Evolutionary conservation across 2,888 invertebrate genomes (phyloP).

Genomic region (Phymatocera aterrima): DNA sequence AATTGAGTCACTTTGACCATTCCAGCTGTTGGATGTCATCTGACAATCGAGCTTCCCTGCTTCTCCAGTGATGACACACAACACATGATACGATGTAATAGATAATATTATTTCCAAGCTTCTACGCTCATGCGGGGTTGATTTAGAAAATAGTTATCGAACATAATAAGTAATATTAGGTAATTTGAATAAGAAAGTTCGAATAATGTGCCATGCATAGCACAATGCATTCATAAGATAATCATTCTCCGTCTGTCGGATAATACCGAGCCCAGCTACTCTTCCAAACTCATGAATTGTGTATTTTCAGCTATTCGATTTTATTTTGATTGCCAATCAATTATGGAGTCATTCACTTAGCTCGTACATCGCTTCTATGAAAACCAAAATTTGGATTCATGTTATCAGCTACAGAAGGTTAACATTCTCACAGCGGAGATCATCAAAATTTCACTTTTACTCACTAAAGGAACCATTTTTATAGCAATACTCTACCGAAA

Average conservation of each 20-base stretch:
- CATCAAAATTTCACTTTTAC: too few species aligned
- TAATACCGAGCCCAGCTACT: background rate
- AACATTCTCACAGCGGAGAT: too few species aligned
- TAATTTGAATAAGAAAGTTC: background rate
- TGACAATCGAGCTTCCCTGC: slow-evolving; percentile 19
- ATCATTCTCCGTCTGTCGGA: background rate
- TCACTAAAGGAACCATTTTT: too few species aligned
- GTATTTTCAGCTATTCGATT: background rate
- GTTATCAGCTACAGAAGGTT: too few species aligned
- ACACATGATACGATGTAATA: slow-evolving; percentile 17
- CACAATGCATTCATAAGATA: background rate
- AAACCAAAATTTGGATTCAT: too few species aligned
- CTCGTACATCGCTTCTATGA: background rate
- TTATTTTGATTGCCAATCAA: background rate
- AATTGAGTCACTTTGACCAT: background rate
- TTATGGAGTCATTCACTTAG: background rate
- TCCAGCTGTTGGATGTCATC: background rate
- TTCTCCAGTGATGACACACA: background rate
- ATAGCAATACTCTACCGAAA: too few species aligned
- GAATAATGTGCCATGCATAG: background rate
- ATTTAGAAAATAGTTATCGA: background rate
- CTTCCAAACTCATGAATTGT: background rate
- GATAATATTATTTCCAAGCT: background rate
- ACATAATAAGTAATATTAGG: background rate
- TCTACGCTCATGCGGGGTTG: background rate